phyloP scores from a whole-genome alignment of 2,797 vertebrate genomes.

The Epinephelus awoara region DNA sequence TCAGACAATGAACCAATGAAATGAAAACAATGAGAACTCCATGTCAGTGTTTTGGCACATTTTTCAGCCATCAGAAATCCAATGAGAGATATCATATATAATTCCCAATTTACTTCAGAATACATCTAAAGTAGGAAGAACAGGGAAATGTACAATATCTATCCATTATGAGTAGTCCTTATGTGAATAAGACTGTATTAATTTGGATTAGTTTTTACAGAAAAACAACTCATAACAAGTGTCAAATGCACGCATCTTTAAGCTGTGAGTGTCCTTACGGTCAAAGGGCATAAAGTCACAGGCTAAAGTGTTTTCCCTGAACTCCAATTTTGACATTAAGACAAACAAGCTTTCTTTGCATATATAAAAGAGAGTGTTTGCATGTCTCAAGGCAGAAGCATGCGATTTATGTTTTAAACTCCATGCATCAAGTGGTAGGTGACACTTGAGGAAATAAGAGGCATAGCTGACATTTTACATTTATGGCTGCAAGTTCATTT shows the following conservation, averaged over 20 bases:
- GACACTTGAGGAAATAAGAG: neutral
- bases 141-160: neutral
- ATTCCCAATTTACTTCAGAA: no score
- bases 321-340: neutral
- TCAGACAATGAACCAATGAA: no score
- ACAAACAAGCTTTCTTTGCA: neutral
- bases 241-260: neutral
- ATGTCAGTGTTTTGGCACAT: neutral
- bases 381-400: neutral
- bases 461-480: neutral
- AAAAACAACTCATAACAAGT: neutral
- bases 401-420: slow-evolving; percentile 1
- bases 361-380: neutral
- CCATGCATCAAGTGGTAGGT: neutral
- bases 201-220: no score
- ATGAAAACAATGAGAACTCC: neutral
- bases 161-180: neutral
- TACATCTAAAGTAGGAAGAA: no score
- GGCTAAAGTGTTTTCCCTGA: neutral
- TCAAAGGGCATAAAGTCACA: neutral
- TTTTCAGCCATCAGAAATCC: neutral
- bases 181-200: neutral
- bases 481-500: neutral
- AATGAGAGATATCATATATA: no score
- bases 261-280: no score